phyloP scores from a whole-genome alignment of 2,888 invertebrate genomes.

The Pollenia griseotomentosa region DNA sequence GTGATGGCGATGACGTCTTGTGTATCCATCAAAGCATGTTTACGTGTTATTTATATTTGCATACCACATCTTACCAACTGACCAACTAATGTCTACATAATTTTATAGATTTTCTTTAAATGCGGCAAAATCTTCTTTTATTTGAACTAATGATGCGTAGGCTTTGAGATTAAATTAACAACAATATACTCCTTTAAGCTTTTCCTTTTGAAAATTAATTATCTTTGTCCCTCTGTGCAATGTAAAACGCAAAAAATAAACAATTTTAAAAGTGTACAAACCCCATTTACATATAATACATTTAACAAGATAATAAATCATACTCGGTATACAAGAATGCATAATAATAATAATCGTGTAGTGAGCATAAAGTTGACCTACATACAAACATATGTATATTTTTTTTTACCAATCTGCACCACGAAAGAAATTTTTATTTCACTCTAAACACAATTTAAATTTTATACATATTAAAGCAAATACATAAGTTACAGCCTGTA shows the following conservation, averaged over 20 bases:
- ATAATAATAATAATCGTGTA: slow-evolving; percentile 37
- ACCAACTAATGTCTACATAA: slow-evolving; percentile 33
- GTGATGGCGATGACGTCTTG: slow-evolving; percentile 16
- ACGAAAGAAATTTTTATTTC: slow-evolving; percentile 11
- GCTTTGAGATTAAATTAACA: slow-evolving; percentile 45
- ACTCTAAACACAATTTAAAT: not conserved
- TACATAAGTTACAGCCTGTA: not conserved
- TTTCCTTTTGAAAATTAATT: slow-evolving; percentile 56
- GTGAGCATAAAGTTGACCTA: slow-evolving; percentile 34
- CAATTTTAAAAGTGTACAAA: slow-evolving; percentile 23
- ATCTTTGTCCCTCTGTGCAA: slow-evolving; percentile 12
- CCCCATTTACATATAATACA: slow-evolving; percentile 20
- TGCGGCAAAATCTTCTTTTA: slow-evolving; percentile 43
- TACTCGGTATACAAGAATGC: slow-evolving; percentile 32
- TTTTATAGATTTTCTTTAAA: slow-evolving; percentile 42
- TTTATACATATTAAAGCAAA: not conserved
- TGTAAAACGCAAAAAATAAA: not conserved
- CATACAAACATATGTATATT: not conserved
- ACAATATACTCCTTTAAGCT: not conserved
- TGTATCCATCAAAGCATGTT: not conserved
- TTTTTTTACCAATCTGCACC: slow-evolving; percentile 21
- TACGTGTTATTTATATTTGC: slow-evolving; percentile 22
- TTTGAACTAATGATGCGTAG: slow-evolving; percentile 53
- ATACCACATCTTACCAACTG: slow-evolving; percentile 14
- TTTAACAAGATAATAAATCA: slow-evolving; percentile 59